Evolutionary conservation across 2,797 vertebrate genomes (phyloP).

Genomic region (Myotis myotis): DNA sequence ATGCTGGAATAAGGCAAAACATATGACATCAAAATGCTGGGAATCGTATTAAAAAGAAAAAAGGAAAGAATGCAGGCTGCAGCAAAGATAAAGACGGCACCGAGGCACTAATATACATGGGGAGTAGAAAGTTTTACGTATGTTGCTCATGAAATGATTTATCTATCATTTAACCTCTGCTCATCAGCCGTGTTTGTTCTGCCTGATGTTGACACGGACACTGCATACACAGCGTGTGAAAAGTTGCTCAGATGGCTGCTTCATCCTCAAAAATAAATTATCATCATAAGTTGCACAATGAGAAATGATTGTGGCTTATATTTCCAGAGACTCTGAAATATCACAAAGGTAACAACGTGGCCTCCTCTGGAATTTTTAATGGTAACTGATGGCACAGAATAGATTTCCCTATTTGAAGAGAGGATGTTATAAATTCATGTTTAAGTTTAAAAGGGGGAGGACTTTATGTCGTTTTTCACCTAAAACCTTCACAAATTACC

Average conservation of each 20-base stretch:
- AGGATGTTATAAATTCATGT: constrained; percentile 20
- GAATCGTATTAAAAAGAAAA: constrained; percentile 80
- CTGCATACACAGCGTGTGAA: constrained; percentile 74
- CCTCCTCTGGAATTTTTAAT: constrained; percentile 67
- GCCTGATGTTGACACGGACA: constrained; percentile 78
- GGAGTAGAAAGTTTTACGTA: constrained; percentile 70
- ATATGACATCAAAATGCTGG: constrained; percentile 83
- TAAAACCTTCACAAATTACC: background rate
- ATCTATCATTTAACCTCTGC: constrained; percentile 82
- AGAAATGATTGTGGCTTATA: constrained; percentile 78
- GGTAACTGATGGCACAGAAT: constrained; percentile 59
- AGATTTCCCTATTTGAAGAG: constrained; percentile 61
- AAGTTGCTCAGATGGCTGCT: constrained; percentile 77
- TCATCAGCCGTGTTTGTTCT: constrained; percentile 82
- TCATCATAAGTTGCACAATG: constrained; percentile 76
- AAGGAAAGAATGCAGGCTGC: constrained; percentile 72
- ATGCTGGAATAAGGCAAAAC: constrained; percentile 88
- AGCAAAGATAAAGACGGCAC: constrained; percentile 82
- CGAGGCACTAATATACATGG: constrained; percentile 74
- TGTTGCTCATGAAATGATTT: constrained; percentile 80
- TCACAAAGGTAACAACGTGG: constrained; percentile 55
- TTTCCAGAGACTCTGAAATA: constrained; percentile 70
- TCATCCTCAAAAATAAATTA: constrained; percentile 78
- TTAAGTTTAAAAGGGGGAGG: background rate
- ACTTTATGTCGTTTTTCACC: constrained; percentile 17